Percentiles rank a stretch among this genome's conserved stretches.
phyloP scores from a whole-genome alignment of 2,888 invertebrate genomes.

The Limnephilus marmoratus region DNA sequence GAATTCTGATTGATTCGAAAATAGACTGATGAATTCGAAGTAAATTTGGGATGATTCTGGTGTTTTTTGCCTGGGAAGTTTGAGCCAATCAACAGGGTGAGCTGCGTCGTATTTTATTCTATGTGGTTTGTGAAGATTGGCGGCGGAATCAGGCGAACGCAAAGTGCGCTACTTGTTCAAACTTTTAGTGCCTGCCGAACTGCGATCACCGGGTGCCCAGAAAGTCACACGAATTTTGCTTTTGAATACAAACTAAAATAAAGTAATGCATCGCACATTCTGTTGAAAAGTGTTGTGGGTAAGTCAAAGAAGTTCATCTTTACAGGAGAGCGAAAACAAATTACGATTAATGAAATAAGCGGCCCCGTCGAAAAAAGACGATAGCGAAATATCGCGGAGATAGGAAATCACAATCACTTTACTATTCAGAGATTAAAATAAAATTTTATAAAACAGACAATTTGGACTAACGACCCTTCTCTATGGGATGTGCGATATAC shows the following conservation, averaged over 20 bases:
- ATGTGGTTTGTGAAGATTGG: constrained; percentile 14
- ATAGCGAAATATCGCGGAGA: no score
- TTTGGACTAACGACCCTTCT: no score
- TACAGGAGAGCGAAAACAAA: no score
- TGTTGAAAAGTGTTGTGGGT: no score
- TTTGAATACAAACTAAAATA: not conserved
- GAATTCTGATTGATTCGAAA: not conserved
- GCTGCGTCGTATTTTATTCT: constrained; percentile 18
- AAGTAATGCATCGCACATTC: no score
- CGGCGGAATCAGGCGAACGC: not conserved
- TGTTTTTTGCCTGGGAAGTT: not conserved
- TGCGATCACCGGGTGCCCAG: not conserved
- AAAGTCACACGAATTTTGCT: not conserved
- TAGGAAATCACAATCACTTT: no score
- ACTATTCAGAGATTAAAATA: no score
- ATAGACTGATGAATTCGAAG: not conserved
- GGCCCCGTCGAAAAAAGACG: no score
- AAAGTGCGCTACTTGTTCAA: constrained; percentile 15
- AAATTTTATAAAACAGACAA: no score
- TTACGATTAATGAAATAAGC: no score
- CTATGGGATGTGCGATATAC: no score
- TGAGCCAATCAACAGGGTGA: constrained; percentile 8
- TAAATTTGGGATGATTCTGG: not conserved
- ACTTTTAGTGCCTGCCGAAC: not conserved
- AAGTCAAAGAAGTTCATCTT: no score